Evolutionary conservation across 2,113 vertebrate genomes (phyloP).

Genomic region (Halichoerus grypus): DNA sequence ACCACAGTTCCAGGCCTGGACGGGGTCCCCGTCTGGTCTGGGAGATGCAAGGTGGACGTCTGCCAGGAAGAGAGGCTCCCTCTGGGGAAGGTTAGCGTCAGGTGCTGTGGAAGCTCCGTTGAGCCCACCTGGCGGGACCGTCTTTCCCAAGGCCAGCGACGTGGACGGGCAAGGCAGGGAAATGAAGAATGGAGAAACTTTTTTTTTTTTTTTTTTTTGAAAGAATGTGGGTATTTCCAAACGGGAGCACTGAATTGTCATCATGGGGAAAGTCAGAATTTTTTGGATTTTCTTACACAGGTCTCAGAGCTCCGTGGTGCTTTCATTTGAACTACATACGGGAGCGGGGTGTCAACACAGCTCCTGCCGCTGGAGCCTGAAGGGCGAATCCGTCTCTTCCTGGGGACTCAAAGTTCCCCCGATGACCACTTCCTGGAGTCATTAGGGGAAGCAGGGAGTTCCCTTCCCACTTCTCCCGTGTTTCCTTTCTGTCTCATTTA

Average conservation of each 20-base stretch:
- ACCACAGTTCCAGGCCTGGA: too few relatives aligned
- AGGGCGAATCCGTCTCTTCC: not conserved
- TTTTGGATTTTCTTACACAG: not conserved
- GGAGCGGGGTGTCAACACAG: too few relatives aligned
- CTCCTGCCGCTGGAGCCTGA: not conserved
- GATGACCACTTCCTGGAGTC: not conserved
- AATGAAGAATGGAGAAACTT: not conserved
- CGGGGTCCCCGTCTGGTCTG: not conserved
- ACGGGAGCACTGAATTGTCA: not conserved
- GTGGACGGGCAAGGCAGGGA: not conserved
- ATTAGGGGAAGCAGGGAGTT: not conserved
- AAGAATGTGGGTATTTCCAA: not conserved
- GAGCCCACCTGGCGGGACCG: fast-evolving
- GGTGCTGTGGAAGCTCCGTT: not conserved
- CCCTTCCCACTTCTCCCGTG: not conserved
- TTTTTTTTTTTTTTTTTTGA: too few relatives aligned
- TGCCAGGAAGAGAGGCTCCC: not conserved
- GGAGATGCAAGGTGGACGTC: fast-evolving
- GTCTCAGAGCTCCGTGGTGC: not conserved
- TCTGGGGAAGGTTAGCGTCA: fast-evolving
- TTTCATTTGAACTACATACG: not conserved
- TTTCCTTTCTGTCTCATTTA: not conserved
- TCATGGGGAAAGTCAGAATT: not conserved
- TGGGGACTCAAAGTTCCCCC: not conserved
- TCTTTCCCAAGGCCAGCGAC: not conserved